phyloP scores from a whole-genome alignment of 2,113 vertebrate genomes.

The Ptilorrhoa leucosticta region DNA sequence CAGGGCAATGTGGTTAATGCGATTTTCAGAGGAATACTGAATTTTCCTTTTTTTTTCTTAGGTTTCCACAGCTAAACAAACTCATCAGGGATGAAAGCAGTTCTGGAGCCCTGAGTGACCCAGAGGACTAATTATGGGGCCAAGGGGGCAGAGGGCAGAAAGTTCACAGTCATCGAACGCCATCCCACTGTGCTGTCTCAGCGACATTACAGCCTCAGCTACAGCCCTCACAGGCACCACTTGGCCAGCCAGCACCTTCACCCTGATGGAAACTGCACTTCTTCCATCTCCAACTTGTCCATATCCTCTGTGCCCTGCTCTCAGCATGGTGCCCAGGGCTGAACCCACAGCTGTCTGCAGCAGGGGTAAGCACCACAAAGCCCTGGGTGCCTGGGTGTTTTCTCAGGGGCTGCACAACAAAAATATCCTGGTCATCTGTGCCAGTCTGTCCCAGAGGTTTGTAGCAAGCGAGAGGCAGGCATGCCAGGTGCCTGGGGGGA shows the following conservation, averaged over 20 bases:
- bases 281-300: neutral
- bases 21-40: neutral
- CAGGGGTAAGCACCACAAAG: neutral
- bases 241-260: neutral
- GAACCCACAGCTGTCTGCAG: neutral
- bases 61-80: neutral
- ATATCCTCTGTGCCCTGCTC: neutral
- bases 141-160: neutral
- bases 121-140: neutral
- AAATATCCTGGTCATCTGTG: neutral
- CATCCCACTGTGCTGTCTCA: neutral
- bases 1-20: fast-evolving
- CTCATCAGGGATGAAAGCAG: neutral
- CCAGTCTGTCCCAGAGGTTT: neutral
- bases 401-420: neutral
- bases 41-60: neutral
- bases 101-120: neutral
- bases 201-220: fast-evolving
- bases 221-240: no score
- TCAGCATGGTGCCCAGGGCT: neutral
- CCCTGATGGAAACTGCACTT: neutral
- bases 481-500: neutral
- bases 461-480: neutral
- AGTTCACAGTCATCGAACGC: neutral
- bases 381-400: neutral